These are phyloP conservation scores for Gastrophryne carolinensis DNA, from an alignment of 2,797 vertebrate genomes.

Conservation along the genomic window DNA sequence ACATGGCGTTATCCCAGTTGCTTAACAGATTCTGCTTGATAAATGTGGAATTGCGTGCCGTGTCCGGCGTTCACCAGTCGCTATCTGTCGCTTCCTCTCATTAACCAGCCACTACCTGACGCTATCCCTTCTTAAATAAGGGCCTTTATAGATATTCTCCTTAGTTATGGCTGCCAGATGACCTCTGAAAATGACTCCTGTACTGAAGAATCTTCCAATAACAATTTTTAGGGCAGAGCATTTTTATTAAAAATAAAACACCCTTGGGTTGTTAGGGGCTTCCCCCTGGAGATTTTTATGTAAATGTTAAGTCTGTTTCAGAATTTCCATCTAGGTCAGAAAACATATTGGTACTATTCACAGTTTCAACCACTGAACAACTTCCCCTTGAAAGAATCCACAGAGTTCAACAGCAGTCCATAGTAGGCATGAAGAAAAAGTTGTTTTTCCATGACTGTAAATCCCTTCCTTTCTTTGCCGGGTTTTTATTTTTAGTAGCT, in stretches of 20 bases:
- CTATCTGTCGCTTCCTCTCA: too few species aligned
- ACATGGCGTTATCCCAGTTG: too few species aligned
- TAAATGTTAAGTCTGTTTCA: neutral
- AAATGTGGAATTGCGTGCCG: too few species aligned
- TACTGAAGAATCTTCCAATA: too few species aligned
- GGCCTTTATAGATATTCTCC: too few species aligned
- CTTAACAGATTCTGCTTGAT: too few species aligned
- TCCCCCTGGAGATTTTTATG: neutral
- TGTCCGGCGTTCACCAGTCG: too few species aligned
- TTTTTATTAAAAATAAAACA: neutral
- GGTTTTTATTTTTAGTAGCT: neutral
- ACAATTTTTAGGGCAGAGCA: neutral
- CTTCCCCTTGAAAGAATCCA: neutral
- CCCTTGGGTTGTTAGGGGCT: neutral
- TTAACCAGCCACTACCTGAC: too few species aligned
- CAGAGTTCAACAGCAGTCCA: neutral
- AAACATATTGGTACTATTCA: neutral
- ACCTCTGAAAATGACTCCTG: neutral
- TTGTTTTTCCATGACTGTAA: neutral
- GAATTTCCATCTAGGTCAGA: neutral
- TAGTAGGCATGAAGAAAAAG: neutral
- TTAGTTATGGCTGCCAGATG: neutral
- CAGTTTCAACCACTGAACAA: neutral
- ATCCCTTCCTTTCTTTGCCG: neutral
- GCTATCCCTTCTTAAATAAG: too few species aligned